Conservation (phyloP, 2,113 vertebrate species). For the Syngnathus scovelli region DNA sequence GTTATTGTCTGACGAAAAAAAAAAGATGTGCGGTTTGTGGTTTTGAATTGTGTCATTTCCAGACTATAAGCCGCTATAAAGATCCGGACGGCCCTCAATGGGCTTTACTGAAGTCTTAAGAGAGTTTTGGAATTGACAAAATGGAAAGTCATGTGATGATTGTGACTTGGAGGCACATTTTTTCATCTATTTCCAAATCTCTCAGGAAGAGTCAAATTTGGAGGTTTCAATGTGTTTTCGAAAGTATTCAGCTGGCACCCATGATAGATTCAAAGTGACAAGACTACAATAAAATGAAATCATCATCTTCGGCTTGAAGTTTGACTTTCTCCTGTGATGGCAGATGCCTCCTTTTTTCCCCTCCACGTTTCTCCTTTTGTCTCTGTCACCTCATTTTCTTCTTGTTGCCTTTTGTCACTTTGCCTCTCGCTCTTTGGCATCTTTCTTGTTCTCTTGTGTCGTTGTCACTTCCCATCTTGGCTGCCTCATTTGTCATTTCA, state of each 20-base stretch:
- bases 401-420: constrained; percentile 32
- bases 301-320: constrained; percentile 29
- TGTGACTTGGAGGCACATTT: no score
- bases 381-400: constrained; percentile 40
- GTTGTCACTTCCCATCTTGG: constrained; percentile 47
- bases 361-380: constrained; percentile 10
- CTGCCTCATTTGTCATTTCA: constrained; percentile 37
- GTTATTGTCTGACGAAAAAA: constrained; percentile 47
- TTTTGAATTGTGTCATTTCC: no score
- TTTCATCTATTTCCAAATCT: no score
- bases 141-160: no score
- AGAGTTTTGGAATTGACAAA: no score
- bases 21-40: constrained; percentile 8
- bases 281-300: constrained; percentile 42
- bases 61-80: no score
- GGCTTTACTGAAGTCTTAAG: no score
- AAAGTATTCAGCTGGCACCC: constrained; percentile 42
- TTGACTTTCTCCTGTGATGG: constrained; percentile 24
- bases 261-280: constrained; percentile 48
- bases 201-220: background rate
- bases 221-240: constrained; percentile 18
- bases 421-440: constrained; percentile 26
- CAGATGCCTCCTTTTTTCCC: constrained; percentile 2
- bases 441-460: constrained; percentile 51
- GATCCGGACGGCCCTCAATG: no score